Percentiles rank a stretch among this genome's conserved stretches.
Evolutionary conservation across 2,113 vertebrate species (phyloP).

Genomic region (Aegotheles bennettii): DNA sequence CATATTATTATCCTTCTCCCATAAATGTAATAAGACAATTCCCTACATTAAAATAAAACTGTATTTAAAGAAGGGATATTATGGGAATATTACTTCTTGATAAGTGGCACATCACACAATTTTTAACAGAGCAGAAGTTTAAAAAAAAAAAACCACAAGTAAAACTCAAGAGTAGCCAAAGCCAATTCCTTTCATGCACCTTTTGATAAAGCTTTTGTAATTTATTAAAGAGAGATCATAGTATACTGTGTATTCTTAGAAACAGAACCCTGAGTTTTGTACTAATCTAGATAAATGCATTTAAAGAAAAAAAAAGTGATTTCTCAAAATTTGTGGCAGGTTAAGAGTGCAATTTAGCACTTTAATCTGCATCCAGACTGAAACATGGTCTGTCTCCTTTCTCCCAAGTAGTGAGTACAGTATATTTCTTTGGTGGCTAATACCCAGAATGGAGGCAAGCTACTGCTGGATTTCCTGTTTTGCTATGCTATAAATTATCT

Average conservation of each 20-base stretch:
- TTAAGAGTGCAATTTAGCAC: neutral
- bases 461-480: neutral
- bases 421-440: neutral
- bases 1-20: neutral
- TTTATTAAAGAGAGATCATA: neutral
- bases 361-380: neutral
- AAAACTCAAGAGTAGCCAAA: neutral
- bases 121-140: neutral
- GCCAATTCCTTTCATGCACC: neutral
- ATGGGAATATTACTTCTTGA: neutral
- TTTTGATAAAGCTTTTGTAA: neutral
- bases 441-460: neutral
- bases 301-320: neutral
- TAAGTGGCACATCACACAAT: neutral
- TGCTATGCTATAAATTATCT: neutral
- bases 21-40: neutral
- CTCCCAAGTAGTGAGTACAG: neutral
- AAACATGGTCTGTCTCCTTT: neutral
- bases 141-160: neutral
- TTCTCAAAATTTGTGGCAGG: neutral
- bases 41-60: constrained; percentile 9
- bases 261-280: neutral
- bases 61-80: neutral
- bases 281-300: neutral
- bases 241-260: neutral